Evolutionary conservation across 2,113 vertebrate species (phyloP), one percentile per base, ranked within the genome.

Genomic region (Clarias batrachus): DNA sequence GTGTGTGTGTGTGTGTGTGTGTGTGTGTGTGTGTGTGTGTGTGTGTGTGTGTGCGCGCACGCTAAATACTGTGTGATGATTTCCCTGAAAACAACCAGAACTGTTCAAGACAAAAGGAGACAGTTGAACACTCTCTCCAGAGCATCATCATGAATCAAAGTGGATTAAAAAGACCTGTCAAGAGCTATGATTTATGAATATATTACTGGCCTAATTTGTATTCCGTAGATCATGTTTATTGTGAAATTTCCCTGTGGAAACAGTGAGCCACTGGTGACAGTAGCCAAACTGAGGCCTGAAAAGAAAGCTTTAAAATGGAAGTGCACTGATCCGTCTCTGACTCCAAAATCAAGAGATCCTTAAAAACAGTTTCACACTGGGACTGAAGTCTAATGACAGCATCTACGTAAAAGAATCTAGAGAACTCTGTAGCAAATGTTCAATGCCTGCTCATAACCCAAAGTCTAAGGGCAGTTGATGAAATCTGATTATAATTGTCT

Each of bases 141-240:
- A 91, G 89, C 91, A 91, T 85, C 93, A 92, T 91, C 93, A 94
- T 95, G 94, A 95, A 95, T 95, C 94, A 95, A 93, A 94, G 92
- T 92, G 92, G 94, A 95, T 95, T 95, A 94, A 94, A 48, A 94
- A 85, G 92, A 78, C 90, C 93, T 94, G 93, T 92, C 93, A 92
- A 91, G 90, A 93, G 93, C 92, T 90, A 91, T 93, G 94, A 94
- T 95, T 95, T 94, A 94, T 94, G 94, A 94, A 95, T 96, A 94
- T 93, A 94, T 95, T 94, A 95, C 89, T 88, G 88, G 89, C 89
- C 91, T 94, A 91, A 94, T 95, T 95, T 94, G 93, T 94, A 95
- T 95, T 94, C 94, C 81, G 91, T 92, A 92, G 92, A 93, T 94
- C 93, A 91, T 93, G 91, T 94, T 95, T 95, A 91, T 93, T 94